Percentiles rank a stretch among this genome's conserved stretches.
phyloP scores from a whole-genome alignment of 1,140 invertebrate genomes.

The Acromyrmex heyeri region DNA sequence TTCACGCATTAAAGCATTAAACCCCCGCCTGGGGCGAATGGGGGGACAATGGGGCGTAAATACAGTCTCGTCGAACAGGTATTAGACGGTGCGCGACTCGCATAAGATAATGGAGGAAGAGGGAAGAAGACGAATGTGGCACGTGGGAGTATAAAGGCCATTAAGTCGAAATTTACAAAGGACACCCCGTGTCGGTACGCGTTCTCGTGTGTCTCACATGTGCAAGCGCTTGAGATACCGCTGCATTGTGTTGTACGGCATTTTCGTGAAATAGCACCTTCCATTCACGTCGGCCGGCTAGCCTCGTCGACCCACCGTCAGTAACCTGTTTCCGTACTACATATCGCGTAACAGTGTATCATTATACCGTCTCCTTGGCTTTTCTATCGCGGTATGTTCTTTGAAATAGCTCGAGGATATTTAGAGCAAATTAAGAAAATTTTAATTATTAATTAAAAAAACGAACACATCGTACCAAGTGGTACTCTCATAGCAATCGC shows the following conservation, averaged over 20 bases:
- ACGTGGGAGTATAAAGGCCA: slow-evolving; percentile 67
- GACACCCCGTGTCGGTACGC: slow-evolving; percentile 32
- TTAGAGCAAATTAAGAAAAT: not conserved
- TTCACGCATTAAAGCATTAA: slow-evolving; percentile 10
- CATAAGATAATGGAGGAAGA: slow-evolving; percentile 48
- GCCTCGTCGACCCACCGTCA: not conserved
- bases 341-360: slow-evolving; percentile 16
- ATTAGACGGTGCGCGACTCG: slow-evolving; percentile 26
- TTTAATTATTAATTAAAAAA: not conserved
- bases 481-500: not conserved
- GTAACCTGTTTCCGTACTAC: slow-evolving; percentile 28
- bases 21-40: not conserved
- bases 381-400: not conserved
- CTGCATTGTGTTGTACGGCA: slow-evolving; percentile 30
- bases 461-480: not conserved
- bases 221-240: slow-evolving; percentile 34
- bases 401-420: not conserved
- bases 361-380: not conserved
- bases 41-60: slow-evolving; percentile 38
- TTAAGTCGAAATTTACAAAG: slow-evolving; percentile 67
- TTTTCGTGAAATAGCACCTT: slow-evolving; percentile 63
- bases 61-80: slow-evolving; percentile 29
- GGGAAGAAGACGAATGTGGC: slow-evolving; percentile 58
- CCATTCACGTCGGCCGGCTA: slow-evolving; percentile 35
- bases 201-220: slow-evolving; percentile 26